These are phyloP conservation scores for Corythucha ciliata DNA, from an alignment of 2,888 invertebrate genomes.

Conservation along the genomic window DNA sequence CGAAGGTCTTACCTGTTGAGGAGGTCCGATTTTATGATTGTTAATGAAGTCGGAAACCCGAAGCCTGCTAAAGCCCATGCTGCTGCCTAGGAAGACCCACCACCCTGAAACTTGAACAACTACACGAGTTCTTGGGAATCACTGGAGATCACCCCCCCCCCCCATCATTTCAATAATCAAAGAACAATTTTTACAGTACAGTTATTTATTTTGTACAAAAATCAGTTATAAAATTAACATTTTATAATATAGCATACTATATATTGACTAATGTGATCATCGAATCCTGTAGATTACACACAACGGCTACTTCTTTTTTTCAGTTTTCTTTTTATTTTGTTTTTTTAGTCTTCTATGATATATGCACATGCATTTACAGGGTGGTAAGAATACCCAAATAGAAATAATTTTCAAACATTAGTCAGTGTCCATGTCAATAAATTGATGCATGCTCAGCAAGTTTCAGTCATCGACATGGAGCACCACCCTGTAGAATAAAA, in stretches of 20 bases:
- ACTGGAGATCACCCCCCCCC: no score
- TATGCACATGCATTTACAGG: conserved; percentile 29
- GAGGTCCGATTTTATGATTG: no score
- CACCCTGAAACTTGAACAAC: no score
- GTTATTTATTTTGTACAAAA: conserved; percentile 40
- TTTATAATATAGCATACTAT: conserved; percentile 38
- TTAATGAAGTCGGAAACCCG: no score
- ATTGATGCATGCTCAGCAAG: conserved; percentile 15
- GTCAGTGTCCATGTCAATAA: conserved; percentile 23
- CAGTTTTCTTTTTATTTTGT: no score
- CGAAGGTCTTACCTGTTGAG: no score
- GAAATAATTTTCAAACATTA: conserved; percentile 18
- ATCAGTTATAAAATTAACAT: conserved; percentile 40
- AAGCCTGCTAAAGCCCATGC: no score
- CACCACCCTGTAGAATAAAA: conserved; percentile 21
- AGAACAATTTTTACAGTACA: conserved; percentile 31
- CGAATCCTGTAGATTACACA: conserved; percentile 31
- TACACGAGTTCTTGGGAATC: no score
- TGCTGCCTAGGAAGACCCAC: no score
- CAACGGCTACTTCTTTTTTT: conserved; percentile 25
- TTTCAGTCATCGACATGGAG: conserved; percentile 20
- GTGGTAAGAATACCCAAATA: conserved; percentile 25
- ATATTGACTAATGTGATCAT: conserved; percentile 38
- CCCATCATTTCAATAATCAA: not conserved
- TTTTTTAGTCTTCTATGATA: conserved; percentile 31